Conservation (phyloP, 2,797 vertebrate genomes). For the Echeneis naucrates region DNA sequence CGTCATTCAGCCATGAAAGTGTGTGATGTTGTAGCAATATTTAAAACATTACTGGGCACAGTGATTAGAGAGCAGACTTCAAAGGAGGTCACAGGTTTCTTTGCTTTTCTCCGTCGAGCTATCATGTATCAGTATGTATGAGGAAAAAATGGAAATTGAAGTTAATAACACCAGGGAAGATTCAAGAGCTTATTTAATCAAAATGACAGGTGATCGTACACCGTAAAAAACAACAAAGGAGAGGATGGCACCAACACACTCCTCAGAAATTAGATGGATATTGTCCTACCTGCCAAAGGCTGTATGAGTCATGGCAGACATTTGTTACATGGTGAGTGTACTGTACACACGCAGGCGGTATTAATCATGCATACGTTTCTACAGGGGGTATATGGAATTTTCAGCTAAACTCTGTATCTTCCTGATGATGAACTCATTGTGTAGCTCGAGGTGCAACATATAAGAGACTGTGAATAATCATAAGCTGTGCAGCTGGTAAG, state of each 20-base stretch:
- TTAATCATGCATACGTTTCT: conserved; percentile 76
- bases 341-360: conserved; percentile 67
- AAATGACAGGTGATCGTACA: conserved; percentile 75
- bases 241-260: conserved; percentile 54
- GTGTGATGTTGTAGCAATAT: conserved; percentile 28
- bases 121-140: conserved; percentile 53
- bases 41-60: conserved; percentile 41
- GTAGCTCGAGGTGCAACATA: conserved; percentile 66
- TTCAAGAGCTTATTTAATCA: conserved; percentile 78
- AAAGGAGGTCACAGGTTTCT: conserved; percentile 49
- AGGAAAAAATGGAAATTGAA: conserved; percentile 71
- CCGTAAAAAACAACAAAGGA: conserved; percentile 70
- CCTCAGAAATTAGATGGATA: conserved; percentile 75
- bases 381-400: conserved; percentile 55
- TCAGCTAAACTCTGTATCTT: conserved; percentile 67
- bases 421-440: conserved; percentile 70
- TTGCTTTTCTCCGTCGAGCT: conserved; percentile 31
- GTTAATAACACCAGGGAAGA: conserved; percentile 75
- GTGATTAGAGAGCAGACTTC: conserved; percentile 43
- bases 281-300: conserved; percentile 70
- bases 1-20: conserved; percentile 29
- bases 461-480: conserved; percentile 48
- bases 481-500: conserved; percentile 26
- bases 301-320: conserved; percentile 71
- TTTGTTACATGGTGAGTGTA: conserved; percentile 61